A percentile compares a stretch with the other conserved stretches of the same genome.
Conservation (phyloP, 2,888 invertebrate species). For the Caenorhabditis angaria region DNA sequence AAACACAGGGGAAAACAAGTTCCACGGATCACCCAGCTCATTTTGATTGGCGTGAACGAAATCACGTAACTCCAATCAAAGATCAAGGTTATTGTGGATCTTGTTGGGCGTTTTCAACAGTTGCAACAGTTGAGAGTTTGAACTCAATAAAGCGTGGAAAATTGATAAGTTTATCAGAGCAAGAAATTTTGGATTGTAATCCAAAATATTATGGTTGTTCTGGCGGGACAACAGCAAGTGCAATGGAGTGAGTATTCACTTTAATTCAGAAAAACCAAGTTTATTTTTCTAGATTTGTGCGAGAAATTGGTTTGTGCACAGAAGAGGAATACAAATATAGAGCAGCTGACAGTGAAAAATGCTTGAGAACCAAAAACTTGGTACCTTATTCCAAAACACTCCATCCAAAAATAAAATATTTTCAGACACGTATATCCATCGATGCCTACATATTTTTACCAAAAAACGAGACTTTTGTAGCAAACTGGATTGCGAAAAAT, state of each 20-base stretch:
- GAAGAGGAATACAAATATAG: background rate
- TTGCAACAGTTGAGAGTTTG: background rate
- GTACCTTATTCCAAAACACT: too few species aligned
- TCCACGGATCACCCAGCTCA: background rate
- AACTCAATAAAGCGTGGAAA: background rate
- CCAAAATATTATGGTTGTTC: background rate
- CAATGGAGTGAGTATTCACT: background rate
- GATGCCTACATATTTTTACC: constrained; percentile 40
- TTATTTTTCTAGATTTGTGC: background rate
- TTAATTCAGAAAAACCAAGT: background rate
- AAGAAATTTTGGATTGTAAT: background rate
- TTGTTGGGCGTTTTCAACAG: background rate
- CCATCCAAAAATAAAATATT: background rate
- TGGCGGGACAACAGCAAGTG: background rate
- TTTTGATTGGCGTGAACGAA: background rate
- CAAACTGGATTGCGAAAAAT: constrained; percentile 58
- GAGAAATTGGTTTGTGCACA: background rate
- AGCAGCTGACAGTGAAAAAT: background rate
- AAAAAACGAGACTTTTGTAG: constrained; percentile 53
- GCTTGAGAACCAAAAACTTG: too few species aligned
- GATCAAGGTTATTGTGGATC: background rate
- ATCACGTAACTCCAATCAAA: background rate
- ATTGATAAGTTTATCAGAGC: background rate
- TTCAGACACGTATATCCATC: constrained; percentile 45
- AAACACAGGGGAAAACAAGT: too few species aligned